These are phyloP conservation scores for Nanorana parkeri DNA, from an alignment of 2,113 vertebrate genomes.

Conservation along the genomic window DNA sequence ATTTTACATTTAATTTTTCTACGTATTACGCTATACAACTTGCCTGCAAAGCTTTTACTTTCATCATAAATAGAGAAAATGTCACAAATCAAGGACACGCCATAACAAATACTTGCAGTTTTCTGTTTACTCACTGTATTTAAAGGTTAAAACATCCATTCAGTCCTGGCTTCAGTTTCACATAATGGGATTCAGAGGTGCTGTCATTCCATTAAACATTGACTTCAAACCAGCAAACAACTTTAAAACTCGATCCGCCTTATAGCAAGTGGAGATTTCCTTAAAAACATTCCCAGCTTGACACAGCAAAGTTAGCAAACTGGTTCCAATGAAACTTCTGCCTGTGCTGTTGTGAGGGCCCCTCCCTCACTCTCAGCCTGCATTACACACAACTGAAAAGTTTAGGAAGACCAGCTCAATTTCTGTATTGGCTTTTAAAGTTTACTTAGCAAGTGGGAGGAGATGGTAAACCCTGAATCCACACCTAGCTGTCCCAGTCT, in stretches of 20 bases:
- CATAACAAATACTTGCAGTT: too few relatives aligned
- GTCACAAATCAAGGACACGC: too few relatives aligned
- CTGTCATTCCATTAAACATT: too few relatives aligned
- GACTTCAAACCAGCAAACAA: not conserved
- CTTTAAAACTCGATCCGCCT: too few relatives aligned
- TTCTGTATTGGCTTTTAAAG: not conserved
- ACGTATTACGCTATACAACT: too few relatives aligned
- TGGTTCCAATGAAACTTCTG: not conserved
- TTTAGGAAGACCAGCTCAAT: not conserved
- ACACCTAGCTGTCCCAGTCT: conserved; percentile 5
- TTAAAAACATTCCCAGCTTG: not conserved
- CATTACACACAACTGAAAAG: not conserved
- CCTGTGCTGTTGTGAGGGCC: not conserved
- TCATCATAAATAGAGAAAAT: too few relatives aligned
- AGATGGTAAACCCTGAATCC: not conserved
- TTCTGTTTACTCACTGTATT: too few relatives aligned
- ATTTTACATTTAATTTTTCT: too few relatives aligned
- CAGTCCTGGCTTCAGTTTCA: too few relatives aligned
- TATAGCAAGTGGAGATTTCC: not conserved
- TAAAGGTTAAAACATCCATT: too few relatives aligned
- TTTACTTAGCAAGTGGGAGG: not conserved
- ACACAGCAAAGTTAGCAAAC: not conserved
- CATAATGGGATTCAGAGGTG: too few relatives aligned
- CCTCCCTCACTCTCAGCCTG: not conserved
- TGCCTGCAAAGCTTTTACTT: too few relatives aligned